Base-by-base conservation (phyloP, 1,140 invertebrate genomes). In the Pygmarrhopalites habei region DNA sequence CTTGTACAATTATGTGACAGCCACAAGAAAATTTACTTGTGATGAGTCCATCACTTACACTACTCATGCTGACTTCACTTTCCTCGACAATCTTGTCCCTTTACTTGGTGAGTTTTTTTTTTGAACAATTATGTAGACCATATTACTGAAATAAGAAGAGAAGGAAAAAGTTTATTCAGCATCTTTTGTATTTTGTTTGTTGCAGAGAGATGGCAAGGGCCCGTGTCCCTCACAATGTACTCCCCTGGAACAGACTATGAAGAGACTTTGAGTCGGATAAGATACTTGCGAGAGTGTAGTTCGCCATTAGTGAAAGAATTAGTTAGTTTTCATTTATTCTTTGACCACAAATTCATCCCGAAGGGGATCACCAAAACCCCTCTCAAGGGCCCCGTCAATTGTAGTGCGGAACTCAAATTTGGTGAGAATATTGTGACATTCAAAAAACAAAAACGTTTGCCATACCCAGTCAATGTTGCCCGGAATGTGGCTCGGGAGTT, bases 31-130 rank as follows among this genome's bases (percentile, higher is more conserved):
- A 41, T 78, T 77, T 69, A 65, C 72, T 26, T 92, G 89, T 74
- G 86, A 90, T 75, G 89, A 92, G 75, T 86, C 83, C 62, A 82
- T 95, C 39, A 95, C 92, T 0, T 92, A 93, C 72, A 93, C 91
- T 0, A 95, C 92, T 10, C 92, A 95, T 74, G 90, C 88, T 1
- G 90, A 92, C 72, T 92, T 85, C 74, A 91, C 90, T 56, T 93
- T 92, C 77, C 80, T 95, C 69, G 89, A 93, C 74, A 94, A 95
- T 77, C 78, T 93, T 53, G 83, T 86, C 72, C 88, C 89, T 35
- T 77, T n/a, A n/a, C n/a, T n/a, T n/a, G n/a, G n/a, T n/a, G n/a
- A n/a, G n/a, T n/a, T n/a, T n/a, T n/a, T n/a, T n/a, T n/a, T n/a
- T n/a, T n/a, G n/a, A n/a, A n/a, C n/a, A n/a, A n/a, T n/a, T n/a